Evolutionary conservation across 2,113 vertebrate genomes (phyloP), one percentile per base, ranked within the genome.

Genomic region (Myotis davidii): DNA sequence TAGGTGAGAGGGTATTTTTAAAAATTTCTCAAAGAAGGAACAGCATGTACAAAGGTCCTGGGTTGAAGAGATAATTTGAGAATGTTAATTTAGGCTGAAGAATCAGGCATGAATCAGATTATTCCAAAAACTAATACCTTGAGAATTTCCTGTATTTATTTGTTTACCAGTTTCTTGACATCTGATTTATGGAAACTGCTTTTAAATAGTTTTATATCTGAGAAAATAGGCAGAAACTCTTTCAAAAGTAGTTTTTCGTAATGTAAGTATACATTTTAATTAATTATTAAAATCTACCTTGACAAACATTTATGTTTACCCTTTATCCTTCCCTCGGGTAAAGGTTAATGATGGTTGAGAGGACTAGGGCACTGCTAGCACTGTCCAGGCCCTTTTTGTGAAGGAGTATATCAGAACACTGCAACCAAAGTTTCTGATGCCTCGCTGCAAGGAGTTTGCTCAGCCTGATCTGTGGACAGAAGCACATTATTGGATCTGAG

Each of bases 151-250:
- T 50, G 3, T 65, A 14, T 50, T 70, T 37, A 17, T 59, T 39
- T 17, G 9, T 70, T 90, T 37, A 69, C 27, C 65, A 67, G 23
- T 81, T 95, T 76, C 56, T 73, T 92, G 72, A 91, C 37, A 94
- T 87, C 27, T 74, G 14, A 72, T 42, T 91, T 83, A 83, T 59
- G 54, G 16, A 61, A 95, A 93, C 7, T 32, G 16, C 34, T 90
- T 94, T 92, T 16, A 88, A 85, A 54, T 79, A 59, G 20, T 90
- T 94, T 94, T 54, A 88, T 67, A 77, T 64, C 17, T 72, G 23
- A 90, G 52, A 64, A 94, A 89, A 93, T 85, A 76, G 59, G n/a
- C 27, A 82, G 76, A 56, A 18, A n/a, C 39, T 67, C 3, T 65
- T 91, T 91, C 50, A 83, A 85, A 81, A 67, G 20, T n/a, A 86